These are phyloP conservation scores for Nomada fucata DNA, from an alignment of 2,888 invertebrate genomes.

Conservation along the genomic window DNA sequence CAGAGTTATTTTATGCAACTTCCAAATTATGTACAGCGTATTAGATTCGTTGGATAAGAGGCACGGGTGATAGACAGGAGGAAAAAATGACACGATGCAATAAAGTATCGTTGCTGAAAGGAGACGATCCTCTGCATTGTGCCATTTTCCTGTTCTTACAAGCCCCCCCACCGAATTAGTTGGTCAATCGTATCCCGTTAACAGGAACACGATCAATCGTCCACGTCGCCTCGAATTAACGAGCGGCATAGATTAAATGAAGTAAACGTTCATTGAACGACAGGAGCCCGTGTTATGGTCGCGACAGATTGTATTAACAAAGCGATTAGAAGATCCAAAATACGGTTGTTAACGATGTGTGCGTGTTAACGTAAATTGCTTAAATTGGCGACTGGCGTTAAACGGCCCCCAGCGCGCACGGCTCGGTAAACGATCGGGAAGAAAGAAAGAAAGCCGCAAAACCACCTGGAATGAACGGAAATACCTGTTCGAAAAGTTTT, in stretches of 20 bases:
- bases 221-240: conserved; percentile 10
- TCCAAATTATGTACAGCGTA: conserved; percentile 11
- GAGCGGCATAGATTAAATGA: not conserved
- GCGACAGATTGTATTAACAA: conserved; percentile 6
- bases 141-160: conserved; percentile 36
- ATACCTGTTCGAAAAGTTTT: conserved; percentile 25
- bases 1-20: not conserved
- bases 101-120: not conserved
- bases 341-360: conserved; percentile 40
- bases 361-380: not conserved
- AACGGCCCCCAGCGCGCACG: not conserved
- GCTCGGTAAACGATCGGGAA: not conserved
- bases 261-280: conserved; percentile 7
- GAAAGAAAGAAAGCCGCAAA: not conserved
- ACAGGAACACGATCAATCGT: conserved; percentile 11
- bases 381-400: conserved; percentile 7
- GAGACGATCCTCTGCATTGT: conserved; percentile 4
- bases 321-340: conserved; percentile 10
- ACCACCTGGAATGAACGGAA: not conserved
- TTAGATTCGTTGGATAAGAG: conserved; percentile 10
- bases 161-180: conserved; percentile 63
- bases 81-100: too few species aligned
- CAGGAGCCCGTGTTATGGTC: not conserved
- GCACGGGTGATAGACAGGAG: too few species aligned
- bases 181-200: conserved; percentile 15